These are phyloP conservation scores for Eretmocerus hayati DNA, from an alignment of 2,888 invertebrate species.

Conservation along the genomic window DNA sequence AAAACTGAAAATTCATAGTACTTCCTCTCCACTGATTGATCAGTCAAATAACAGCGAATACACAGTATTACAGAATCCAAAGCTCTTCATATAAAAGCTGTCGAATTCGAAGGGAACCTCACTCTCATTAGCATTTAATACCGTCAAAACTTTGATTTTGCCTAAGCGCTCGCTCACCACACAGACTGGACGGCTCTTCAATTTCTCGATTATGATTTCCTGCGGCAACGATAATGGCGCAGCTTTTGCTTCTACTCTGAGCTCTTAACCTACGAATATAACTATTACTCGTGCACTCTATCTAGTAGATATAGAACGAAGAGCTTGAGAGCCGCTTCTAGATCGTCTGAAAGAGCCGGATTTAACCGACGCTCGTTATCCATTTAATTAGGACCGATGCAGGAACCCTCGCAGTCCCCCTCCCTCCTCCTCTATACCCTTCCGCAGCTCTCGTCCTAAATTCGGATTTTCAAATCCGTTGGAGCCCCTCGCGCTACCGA, in stretches of 20 bases:
- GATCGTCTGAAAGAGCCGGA: slow-evolving; percentile 26
- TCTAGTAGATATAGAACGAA: neutral
- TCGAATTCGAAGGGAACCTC: neutral
- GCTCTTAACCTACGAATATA: slow-evolving; percentile 15
- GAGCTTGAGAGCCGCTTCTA: neutral
- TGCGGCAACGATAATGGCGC: slow-evolving; percentile 29
- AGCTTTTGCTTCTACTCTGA: slow-evolving; percentile 4
- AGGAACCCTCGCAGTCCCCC: slow-evolving; percentile 1
- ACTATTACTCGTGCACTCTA: slow-evolving; percentile 32
- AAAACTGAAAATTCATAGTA: too few species aligned
- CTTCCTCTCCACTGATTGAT: too few species aligned
- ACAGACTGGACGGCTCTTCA: slow-evolving; percentile 16
- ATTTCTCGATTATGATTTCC: slow-evolving; percentile 38
- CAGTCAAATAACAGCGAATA: too few species aligned
- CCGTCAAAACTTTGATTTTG: slow-evolving; percentile 38
- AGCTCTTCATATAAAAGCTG: too few species aligned
- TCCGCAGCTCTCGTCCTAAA: slow-evolving; percentile 19
- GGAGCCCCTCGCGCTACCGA: slow-evolving; percentile 4
- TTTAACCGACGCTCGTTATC: slow-evolving; percentile 28
- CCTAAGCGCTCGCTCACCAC: too few species aligned
- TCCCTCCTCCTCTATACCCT: too few species aligned
- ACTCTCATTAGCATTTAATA: slow-evolving; percentile 41
- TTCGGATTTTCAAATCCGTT: slow-evolving; percentile 23
- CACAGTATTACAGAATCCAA: too few species aligned
- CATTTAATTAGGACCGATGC: slow-evolving; percentile 31